Conservation (phyloP, 2,888 invertebrate genomes). For the Amiota minor region DNA sequence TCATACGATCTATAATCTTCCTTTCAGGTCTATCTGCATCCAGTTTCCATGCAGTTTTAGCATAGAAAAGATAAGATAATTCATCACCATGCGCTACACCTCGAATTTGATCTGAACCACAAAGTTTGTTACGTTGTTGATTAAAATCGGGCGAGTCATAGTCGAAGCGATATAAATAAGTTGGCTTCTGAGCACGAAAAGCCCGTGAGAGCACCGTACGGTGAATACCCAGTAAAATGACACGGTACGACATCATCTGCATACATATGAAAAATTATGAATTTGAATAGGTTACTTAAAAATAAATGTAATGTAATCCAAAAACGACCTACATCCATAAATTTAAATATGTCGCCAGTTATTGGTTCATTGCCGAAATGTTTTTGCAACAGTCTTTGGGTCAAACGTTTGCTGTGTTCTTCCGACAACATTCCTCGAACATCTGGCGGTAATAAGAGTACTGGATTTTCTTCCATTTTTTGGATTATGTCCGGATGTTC, state of each 20-base stretch:
- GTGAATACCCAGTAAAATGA: constrained; percentile 71
- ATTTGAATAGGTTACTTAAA: neutral
- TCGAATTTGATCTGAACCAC: constrained; percentile 56
- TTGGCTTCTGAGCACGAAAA: constrained; percentile 56
- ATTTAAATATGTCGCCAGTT: constrained; percentile 52
- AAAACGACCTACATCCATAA: constrained; percentile 62
- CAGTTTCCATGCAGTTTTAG: constrained; percentile 48
- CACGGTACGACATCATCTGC: constrained; percentile 52
- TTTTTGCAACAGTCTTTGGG: constrained; percentile 67
- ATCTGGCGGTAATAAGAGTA: constrained; percentile 4
- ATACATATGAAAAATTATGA: neutral
- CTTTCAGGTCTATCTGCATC: constrained; percentile 54
- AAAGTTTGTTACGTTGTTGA: constrained; percentile 59
- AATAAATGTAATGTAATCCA: neutral
- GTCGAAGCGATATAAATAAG: constrained; percentile 70
- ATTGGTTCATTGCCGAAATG: constrained; percentile 69
- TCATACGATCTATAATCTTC: constrained; percentile 64
- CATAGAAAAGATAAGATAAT: constrained; percentile 67
- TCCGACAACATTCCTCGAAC: neutral
- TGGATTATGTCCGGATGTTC: constrained; percentile 39
- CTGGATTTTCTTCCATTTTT: constrained; percentile 54
- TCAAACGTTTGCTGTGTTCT: constrained; percentile 33
- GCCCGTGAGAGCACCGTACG: constrained; percentile 62
- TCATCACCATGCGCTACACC: constrained; percentile 72
- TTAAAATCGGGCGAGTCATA: constrained; percentile 70